Evolutionary conservation across 2,113 vertebrate species (phyloP).

Genomic region (Salvelinus namaycush): DNA sequence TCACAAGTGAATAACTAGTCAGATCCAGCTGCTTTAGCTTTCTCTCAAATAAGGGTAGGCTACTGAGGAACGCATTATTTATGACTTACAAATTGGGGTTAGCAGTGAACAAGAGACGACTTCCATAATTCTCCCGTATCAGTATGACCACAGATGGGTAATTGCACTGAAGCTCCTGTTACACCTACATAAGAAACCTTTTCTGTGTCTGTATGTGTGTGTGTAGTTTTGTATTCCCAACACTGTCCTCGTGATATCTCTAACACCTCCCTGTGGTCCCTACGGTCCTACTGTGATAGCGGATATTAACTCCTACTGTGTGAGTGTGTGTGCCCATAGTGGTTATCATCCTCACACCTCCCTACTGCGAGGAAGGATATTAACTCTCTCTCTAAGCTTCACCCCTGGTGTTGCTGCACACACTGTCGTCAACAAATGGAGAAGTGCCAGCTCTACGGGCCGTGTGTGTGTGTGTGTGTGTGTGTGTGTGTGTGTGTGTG

Average conservation of each 20-base stretch:
- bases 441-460: background rate
- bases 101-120: background rate
- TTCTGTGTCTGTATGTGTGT: slow-evolving; percentile 6
- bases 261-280: too few species aligned
- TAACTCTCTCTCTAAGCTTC: slow-evolving; percentile 45
- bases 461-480: background rate
- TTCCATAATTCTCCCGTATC: background rate
- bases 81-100: background rate
- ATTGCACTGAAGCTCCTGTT: slow-evolving; percentile 18
- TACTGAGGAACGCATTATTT: background rate
- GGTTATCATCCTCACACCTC: slow-evolving; percentile 7
- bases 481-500: background rate
- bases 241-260: too few species aligned
- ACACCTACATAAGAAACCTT: slow-evolving; percentile 32
- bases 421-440: slow-evolving; percentile 1
- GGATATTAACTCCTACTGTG: background rate
- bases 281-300: too few species aligned
- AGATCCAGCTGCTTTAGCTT: background rate
- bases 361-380: slow-evolving; percentile 60
- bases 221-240: too few species aligned
- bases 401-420: slow-evolving; percentile 35
- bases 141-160: slow-evolving; percentile 30
- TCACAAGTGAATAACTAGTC: background rate
- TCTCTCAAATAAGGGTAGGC: background rate
- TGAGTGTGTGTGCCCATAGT: background rate